These are phyloP conservation scores for Silurus meridionalis DNA, from an alignment of 2,113 vertebrate species.

Conservation along the genomic window DNA sequence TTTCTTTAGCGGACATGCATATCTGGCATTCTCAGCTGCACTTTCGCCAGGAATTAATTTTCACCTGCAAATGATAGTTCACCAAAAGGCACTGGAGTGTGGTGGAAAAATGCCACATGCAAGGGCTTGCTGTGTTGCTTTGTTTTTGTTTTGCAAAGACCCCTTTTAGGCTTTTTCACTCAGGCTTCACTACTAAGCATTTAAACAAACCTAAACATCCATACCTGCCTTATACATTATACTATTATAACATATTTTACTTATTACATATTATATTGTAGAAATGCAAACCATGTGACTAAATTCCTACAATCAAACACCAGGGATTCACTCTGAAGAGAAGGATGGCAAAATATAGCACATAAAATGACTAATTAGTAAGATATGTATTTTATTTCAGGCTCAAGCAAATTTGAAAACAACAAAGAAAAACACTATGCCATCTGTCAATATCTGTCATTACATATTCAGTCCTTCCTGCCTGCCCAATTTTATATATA, in stretches of 20 bases:
- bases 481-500: too few relatives aligned
- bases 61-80: neutral
- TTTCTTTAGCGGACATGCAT: neutral
- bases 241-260: neutral
- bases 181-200: neutral
- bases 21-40: conserved; percentile 16
- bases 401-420: neutral
- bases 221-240: neutral
- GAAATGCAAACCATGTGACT: neutral
- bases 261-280: neutral
- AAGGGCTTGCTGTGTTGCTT: conserved; percentile 40
- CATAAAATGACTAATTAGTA: neutral
- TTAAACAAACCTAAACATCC: neutral
- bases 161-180: conserved; percentile 4
- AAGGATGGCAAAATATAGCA: neutral
- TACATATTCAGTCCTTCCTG: too few relatives aligned
- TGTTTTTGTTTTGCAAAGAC: conserved; percentile 15
- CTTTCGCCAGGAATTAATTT: neutral
- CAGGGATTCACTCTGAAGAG: neutral
- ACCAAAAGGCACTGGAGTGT: neutral
- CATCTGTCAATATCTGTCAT: too few relatives aligned
- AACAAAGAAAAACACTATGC: too few relatives aligned
- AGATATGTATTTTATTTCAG: neutral
- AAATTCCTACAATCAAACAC: neutral
- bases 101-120: conserved; percentile 32